Evolutionary conservation across 2,888 invertebrate genomes (phyloP).

Genomic region (Polyommatus icarus): DNA sequence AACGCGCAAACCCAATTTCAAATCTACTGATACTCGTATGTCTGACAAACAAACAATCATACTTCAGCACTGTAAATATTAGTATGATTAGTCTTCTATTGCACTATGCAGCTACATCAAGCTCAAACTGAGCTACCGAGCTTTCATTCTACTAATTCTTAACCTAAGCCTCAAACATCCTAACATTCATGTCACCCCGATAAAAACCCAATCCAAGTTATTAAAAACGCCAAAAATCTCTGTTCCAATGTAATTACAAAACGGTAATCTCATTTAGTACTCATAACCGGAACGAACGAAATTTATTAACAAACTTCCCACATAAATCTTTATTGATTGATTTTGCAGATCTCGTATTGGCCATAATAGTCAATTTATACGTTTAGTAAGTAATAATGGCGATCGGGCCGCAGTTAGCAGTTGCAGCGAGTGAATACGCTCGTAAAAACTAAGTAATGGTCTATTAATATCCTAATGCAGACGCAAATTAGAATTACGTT

Average conservation of each 20-base stretch:
- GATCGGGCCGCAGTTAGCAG: conserved; percentile 38
- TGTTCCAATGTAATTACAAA: neutral
- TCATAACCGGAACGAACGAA: neutral
- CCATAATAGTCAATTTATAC: conserved; percentile 35
- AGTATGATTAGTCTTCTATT: too few species aligned
- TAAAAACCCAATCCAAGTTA: neutral
- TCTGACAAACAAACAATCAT: too few species aligned
- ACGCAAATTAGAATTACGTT: conserved; percentile 42
- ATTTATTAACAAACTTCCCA: neutral
- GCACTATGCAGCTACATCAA: too few species aligned
- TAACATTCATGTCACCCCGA: neutral
- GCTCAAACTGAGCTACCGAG: too few species aligned
- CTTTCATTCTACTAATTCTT: too few species aligned
- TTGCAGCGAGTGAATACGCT: conserved; percentile 44
- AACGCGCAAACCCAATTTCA: too few species aligned
- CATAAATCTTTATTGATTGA: conserved; percentile 21
- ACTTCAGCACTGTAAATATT: too few species aligned
- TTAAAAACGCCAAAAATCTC: neutral
- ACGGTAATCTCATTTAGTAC: neutral
- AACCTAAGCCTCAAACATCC: neutral
- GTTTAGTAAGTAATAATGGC: conserved; percentile 40
- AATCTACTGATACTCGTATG: too few species aligned
- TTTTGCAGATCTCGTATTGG: neutral
- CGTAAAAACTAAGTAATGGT: conserved; percentile 45
- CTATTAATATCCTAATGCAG: conserved; percentile 42